Evolutionary conservation across 2,797 vertebrate genomes (phyloP).

Genomic region (Eremophila alpestris): DNA sequence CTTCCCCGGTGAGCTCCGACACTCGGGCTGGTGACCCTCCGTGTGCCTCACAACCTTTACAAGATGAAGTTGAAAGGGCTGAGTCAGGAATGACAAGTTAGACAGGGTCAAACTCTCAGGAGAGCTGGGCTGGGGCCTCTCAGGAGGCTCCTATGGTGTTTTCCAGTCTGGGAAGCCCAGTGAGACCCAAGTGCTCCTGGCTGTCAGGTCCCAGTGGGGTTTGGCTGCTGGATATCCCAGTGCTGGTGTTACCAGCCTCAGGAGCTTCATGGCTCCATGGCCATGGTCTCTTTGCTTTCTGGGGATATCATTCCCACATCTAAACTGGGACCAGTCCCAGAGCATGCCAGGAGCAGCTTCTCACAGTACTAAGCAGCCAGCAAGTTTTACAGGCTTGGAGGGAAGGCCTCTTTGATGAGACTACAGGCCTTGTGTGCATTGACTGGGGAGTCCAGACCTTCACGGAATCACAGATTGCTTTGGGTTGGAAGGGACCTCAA

Average conservation of each 20-base stretch:
- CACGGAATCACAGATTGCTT: neutral
- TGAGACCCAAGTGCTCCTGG: neutral
- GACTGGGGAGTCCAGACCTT: neutral
- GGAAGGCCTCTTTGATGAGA: neutral
- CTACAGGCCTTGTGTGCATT: neutral
- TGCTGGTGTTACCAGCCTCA: neutral
- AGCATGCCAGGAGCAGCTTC: neutral
- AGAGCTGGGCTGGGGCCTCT: neutral
- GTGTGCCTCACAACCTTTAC: conserved; percentile 16
- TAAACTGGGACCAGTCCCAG: neutral
- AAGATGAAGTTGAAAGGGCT: conserved; percentile 10
- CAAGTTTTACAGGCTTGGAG: neutral
- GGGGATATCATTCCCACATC: neutral
- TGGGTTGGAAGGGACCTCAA: neutral
- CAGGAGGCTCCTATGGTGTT: neutral
- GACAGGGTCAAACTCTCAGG: neutral
- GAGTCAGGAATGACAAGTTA: neutral
- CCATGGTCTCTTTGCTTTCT: neutral
- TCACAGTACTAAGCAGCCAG: neutral
- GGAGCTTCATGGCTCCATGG: neutral
- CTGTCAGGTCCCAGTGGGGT: accelerated
- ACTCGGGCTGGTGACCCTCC: neutral
- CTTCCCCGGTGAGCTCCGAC: neutral
- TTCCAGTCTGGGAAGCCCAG: neutral
- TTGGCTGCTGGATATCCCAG: neutral